A percentile compares a stretch with the other conserved stretches of the same genome.
Conservation (phyloP, 2,797 vertebrate species). For the Dendrocincla tyrannina region DNA sequence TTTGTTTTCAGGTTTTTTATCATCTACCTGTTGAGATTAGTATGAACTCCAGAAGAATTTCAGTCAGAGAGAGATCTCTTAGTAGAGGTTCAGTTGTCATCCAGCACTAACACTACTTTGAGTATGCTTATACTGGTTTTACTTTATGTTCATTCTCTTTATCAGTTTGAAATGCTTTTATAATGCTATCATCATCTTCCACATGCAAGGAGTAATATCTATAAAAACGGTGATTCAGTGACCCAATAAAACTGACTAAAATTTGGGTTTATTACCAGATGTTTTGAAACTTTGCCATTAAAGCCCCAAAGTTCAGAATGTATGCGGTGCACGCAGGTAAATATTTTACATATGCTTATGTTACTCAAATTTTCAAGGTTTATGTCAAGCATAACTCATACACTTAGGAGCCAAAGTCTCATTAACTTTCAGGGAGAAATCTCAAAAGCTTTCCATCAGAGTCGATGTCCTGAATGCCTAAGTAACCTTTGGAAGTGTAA, state of each 20-base stretch:
- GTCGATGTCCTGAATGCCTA: neutral
- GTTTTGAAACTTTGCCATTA: neutral
- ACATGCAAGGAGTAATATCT: neutral
- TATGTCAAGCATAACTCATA: neutral
- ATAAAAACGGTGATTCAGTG: neutral
- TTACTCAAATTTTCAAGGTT: neutral
- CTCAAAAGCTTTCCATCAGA: neutral
- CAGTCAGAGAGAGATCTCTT: neutral
- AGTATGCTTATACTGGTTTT: neutral
- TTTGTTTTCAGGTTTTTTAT: neutral
- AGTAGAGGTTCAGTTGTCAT: neutral
- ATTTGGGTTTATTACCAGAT: neutral
- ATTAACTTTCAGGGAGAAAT: neutral
- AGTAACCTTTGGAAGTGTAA: neutral
- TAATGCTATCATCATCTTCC: neutral
- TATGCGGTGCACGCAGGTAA: accelerated
- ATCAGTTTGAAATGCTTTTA: neutral
- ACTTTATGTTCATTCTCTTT: neutral
- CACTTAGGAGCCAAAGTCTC: neutral
- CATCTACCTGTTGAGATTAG: neutral
- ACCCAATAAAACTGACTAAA: neutral
- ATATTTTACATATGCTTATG: neutral
- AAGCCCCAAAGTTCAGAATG: neutral
- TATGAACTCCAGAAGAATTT: neutral
- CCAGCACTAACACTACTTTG: neutral